Evolutionary conservation across 2,888 invertebrate genomes (phyloP), one percentile per base, ranked within the genome.

Genomic region (Patella pellucida): DNA sequence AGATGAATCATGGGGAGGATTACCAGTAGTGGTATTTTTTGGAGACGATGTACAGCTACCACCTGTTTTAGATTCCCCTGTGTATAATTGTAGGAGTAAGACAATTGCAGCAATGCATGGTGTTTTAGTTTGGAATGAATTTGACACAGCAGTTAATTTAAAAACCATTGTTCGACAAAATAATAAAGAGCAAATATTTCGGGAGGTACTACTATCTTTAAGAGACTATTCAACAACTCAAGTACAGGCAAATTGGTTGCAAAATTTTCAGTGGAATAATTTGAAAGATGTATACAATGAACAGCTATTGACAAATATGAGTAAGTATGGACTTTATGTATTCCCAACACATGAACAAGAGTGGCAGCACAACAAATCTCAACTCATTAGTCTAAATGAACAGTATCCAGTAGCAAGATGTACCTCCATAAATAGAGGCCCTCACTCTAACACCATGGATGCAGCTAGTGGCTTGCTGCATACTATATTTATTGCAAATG

Each of bases 1-100:
- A 15, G 71, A 71, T 23, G 7, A 56, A 15, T 56, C 76, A 52
- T 80, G 80, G 81, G 81, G 79, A 50, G 82, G 81, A 16, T 27
- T 83, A 67, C 82, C 83, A 15, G 83, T 82, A 62, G 81, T 81
- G 15, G 79, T 83, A 16, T 80, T 82, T 72, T 68, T 81, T 72
- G 82, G 83, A 16, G 81, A 82, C 73, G 83, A 81, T 72, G 73
- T 79, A 51, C 80, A 83, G 67, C 74, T 81, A 23, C 82, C 81
- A 74, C 83, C 81, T 62, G 83, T 83, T 16, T 62, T 54, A 68
- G 82, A 82, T 72, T 72, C 73, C 31, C 83, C 79, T 41, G 77
- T 82, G n/a, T 81, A 81, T 41, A 68, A 75, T n/a, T 71, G 72
- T 23, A 72, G 69, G 3, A 52, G 52, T n/a, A 62, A 19, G 52